A percentile compares a stretch with the other conserved stretches of the same genome.
Conservation (phyloP, 2,113 vertebrate genomes). For the Lota lota region DNA sequence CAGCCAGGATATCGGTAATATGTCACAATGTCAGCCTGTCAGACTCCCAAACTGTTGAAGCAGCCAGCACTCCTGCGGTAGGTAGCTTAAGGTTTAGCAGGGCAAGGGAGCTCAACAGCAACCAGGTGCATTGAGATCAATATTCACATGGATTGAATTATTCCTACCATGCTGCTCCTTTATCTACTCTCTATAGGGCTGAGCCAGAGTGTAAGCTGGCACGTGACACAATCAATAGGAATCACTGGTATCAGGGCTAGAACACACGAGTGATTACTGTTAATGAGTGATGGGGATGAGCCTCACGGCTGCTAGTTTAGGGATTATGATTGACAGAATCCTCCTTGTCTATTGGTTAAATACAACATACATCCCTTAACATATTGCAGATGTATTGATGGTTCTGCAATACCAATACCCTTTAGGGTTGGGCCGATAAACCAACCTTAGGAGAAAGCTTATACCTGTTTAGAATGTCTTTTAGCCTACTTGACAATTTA, state of each 20-base stretch:
- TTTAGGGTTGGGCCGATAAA: too few relatives aligned
- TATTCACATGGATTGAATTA: constrained; percentile 64
- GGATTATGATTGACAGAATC: too few relatives aligned
- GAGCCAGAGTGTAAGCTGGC: constrained; percentile 32
- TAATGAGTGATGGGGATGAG: too few relatives aligned
- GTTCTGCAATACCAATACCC: too few relatives aligned
- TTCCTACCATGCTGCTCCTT: constrained; percentile 51
- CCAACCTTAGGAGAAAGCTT: too few relatives aligned
- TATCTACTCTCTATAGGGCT: constrained; percentile 46
- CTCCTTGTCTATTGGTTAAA: too few relatives aligned
- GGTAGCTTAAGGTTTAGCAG: constrained; percentile 38
- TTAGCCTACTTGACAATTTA: constrained; percentile 45
- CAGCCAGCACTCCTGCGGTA: constrained; percentile 25
- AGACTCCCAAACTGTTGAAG: constrained; percentile 20
- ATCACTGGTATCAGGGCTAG: constrained; percentile 48
- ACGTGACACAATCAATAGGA: constrained; percentile 44
- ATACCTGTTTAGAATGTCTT: constrained; percentile 20
- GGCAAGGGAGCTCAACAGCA: constrained; percentile 56
- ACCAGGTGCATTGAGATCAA: constrained; percentile 56
- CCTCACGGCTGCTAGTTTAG: too few relatives aligned
- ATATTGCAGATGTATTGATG: too few relatives aligned
- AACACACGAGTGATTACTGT: constrained; percentile 34
- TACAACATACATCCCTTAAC: too few relatives aligned
- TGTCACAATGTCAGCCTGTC: constrained; percentile 11
- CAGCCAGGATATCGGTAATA: not conserved